A percentile compares a stretch with the other conserved stretches of the same genome.
Conservation (phyloP, 2,888 invertebrate genomes). For the Plebejus melissa region DNA sequence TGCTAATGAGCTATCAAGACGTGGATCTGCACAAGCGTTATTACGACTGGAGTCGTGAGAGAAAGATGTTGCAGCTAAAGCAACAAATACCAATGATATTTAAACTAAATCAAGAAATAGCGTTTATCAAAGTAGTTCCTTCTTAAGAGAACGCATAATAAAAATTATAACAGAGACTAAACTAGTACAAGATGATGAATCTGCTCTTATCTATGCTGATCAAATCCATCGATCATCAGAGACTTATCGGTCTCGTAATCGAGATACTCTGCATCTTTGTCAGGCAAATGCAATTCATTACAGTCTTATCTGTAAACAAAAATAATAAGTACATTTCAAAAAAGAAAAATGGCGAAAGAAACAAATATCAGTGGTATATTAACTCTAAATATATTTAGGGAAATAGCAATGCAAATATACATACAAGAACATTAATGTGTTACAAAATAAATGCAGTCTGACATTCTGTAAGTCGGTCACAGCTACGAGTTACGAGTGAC, state of each 20-base stretch:
- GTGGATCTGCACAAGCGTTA: constrained; percentile 63
- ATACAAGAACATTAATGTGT: background rate
- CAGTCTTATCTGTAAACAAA: background rate
- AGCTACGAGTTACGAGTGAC: constrained; percentile 40
- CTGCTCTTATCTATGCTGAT: background rate
- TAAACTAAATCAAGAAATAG: background rate
- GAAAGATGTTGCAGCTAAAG: constrained; percentile 40
- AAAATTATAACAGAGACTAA: background rate
- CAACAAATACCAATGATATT: constrained; percentile 25
- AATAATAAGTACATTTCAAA: background rate
- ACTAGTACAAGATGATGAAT: background rate
- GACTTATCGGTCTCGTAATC: background rate
- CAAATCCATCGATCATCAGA: constrained; percentile 1
- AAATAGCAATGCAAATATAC: background rate
- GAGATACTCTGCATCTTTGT: constrained; percentile 5
- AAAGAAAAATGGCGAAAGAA: background rate
- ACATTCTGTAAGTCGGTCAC: constrained; percentile 36
- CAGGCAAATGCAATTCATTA: background rate
- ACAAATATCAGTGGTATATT: background rate
- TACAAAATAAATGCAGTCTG: constrained; percentile 7
- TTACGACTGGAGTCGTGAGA: constrained; percentile 56
- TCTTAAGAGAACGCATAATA: background rate
- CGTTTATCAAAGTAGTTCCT: background rate
- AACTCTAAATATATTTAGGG: background rate
- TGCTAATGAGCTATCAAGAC: constrained; percentile 54